phyloP scores from a whole-genome alignment of 2,888 invertebrate genomes.

The Microctonus aethiopoides region DNA sequence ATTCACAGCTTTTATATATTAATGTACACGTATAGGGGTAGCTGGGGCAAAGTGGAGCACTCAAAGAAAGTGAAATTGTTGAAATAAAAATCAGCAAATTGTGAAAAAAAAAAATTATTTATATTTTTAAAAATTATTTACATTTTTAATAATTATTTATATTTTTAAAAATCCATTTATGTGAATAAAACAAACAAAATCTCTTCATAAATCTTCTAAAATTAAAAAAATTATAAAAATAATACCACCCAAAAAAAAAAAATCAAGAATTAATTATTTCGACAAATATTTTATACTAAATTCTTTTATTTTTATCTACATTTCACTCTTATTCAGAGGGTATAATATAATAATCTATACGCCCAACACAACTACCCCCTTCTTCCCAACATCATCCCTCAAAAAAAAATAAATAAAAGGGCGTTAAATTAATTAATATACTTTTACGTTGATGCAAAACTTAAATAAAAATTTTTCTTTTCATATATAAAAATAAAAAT shows the following conservation, averaged over 20 bases:
- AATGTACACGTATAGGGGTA: slow-evolving; percentile 4
- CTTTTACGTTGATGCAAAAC: not conserved
- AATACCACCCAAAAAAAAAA: no score
- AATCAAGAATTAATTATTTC: not conserved
- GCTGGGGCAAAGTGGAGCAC: no score
- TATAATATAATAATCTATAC: not conserved
- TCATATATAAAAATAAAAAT: not conserved
- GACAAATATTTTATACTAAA: not conserved
- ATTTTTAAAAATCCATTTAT: no score
- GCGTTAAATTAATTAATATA: not conserved
- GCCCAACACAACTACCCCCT: slow-evolving; percentile 37
- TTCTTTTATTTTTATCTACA: slow-evolving; percentile 8
- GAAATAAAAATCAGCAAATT: no score
- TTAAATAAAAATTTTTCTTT: not conserved
- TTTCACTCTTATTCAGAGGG: slow-evolving; percentile 1
- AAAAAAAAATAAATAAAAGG: not conserved
- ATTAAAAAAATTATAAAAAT: no score
- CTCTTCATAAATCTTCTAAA: no score
- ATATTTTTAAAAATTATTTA: no score
- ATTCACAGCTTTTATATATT: not conserved
- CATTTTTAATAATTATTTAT: no score
- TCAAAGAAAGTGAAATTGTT: no score
- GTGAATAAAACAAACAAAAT: no score
- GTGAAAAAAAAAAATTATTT: no score
- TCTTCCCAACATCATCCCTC: not conserved